Evolutionary conservation across 2,888 invertebrate genomes (phyloP), one percentile per base, ranked within the genome.

Genomic region (Cyaniris semiargus): DNA sequence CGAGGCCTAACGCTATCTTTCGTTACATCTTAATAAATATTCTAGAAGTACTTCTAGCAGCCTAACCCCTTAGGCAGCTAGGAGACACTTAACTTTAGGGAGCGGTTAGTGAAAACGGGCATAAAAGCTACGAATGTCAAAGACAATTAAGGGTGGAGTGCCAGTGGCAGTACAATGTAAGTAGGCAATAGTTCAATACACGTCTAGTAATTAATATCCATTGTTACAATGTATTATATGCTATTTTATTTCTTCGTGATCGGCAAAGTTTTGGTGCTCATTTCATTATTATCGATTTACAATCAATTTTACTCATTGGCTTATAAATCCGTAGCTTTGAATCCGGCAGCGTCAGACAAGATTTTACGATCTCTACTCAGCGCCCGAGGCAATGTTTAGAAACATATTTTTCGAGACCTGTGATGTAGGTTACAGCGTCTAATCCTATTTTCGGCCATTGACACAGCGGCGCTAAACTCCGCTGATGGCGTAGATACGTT

Each of bases 381-480:
- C 66, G 5, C 23, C 38, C 71, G 34, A 2, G 38, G 5, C 44
- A 53, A 6, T 48, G 23, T 27, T 74, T 18, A 6, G 48, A 18
- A 48, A 48, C 15, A 53, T 21, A 23, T 18, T 66, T 27, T 56
- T 75, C 79, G 74, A 75, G 75, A 74, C 44, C 58, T 72, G 8
- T n/a, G 8, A 70, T 76, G 38, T 27, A 38, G 76, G 66, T 27
- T 70, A 44, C 76, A 31, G 5, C 56, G 74, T 74, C 48, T 74
- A 48, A 27, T 74, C 74, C 74, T 74, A 74, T 74, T 74, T 74
- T 74, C 48, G 74, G 74, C 34, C 75, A 58, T 60, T 75, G 75
- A 75, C 75, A 72, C 76, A 76, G 78, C 76, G 74, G 76, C 80
- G 48, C 23, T 74, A 44, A 53, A 23, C 48, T 38, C 21, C 74